A percentile compares a stretch with the other conserved stretches of the same genome.
These are phyloP conservation scores for Zygaena filipendulae DNA, from an alignment of 2,888 invertebrate genomes.

Conservation along the genomic window DNA sequence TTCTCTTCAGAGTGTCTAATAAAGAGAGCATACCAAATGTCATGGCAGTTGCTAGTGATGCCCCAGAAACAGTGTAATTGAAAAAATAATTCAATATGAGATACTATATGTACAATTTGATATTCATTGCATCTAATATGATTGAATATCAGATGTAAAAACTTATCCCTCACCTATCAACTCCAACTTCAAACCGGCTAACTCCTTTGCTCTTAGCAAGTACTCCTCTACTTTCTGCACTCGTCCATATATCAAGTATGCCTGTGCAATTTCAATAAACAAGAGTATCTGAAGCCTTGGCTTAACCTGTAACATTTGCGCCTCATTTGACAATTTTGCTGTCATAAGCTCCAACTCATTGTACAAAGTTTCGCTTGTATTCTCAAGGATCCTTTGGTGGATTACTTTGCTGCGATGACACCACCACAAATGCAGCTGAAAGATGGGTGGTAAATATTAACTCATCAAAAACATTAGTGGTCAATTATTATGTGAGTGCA, in stretches of 20 bases:
- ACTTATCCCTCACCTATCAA: constrained; percentile 78
- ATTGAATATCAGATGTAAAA: too few species aligned
- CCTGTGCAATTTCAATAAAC: constrained; percentile 69
- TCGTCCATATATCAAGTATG: constrained; percentile 79
- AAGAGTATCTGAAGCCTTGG: constrained; percentile 47
- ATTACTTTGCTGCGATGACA: constrained; percentile 75
- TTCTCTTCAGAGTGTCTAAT: too few species aligned
- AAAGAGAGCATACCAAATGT: too few species aligned
- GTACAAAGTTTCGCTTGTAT: constrained; percentile 75
- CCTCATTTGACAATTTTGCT: constrained; percentile 47
- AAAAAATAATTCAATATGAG: too few species aligned
- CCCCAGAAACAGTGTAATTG: too few species aligned
- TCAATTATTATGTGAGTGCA: too few species aligned
- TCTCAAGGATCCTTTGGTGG: constrained; percentile 83
- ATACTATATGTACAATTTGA: too few species aligned
- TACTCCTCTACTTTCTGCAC: constrained; percentile 76
- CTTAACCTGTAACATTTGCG: constrained; percentile 29
- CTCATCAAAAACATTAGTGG: too few species aligned
- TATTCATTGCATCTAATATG: too few species aligned
- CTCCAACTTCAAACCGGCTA: constrained; percentile 74
- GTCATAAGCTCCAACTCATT: constrained; percentile 65
- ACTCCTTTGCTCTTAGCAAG: constrained; percentile 70
- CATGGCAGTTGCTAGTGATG: too few species aligned
- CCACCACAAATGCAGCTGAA: constrained; percentile 74
- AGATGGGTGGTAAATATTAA: too few species aligned